Evolutionary conservation across 2,113 vertebrate species (phyloP).

Genomic region (Butastur rufipennis): DNA sequence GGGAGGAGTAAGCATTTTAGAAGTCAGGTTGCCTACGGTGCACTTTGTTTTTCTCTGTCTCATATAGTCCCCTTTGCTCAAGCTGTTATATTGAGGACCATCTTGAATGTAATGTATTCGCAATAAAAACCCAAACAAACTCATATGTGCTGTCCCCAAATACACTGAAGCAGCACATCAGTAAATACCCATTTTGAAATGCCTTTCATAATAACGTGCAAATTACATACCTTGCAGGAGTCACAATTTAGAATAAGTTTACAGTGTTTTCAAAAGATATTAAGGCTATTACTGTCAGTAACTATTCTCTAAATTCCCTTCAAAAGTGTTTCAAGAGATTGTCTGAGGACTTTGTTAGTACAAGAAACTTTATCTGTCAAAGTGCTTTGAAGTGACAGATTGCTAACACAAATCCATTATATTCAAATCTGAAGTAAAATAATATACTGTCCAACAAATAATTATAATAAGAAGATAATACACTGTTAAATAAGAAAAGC

Average conservation of each 20-base stretch:
- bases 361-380: slow-evolving; percentile 50
- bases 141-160: not conserved
- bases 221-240: slow-evolving; percentile 29
- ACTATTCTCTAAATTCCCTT: slow-evolving; percentile 21
- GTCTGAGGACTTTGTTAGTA: slow-evolving; percentile 49
- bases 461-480: not conserved
- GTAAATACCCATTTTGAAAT: slow-evolving; percentile 45
- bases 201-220: slow-evolving; percentile 2
- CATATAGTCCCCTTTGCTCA: not conserved
- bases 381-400: slow-evolving; percentile 47
- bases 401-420: slow-evolving; percentile 34
- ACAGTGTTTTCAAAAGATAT: slow-evolving; percentile 9
- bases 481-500: not conserved
- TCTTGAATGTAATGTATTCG: not conserved
- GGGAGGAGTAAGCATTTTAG: not conserved
- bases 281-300: slow-evolving; percentile 40
- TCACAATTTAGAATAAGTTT: slow-evolving; percentile 4
- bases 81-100: not conserved
- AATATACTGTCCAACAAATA: slow-evolving; percentile 25
- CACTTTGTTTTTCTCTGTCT: not conserved
- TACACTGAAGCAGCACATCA: not conserved
- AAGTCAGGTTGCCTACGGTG: not conserved
- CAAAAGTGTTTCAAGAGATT: slow-evolving; percentile 33
- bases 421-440: slow-evolving; percentile 10
- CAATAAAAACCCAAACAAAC: not conserved